phyloP scores from a whole-genome alignment of 2,888 invertebrate species.

The Phlogophora meticulosa region DNA sequence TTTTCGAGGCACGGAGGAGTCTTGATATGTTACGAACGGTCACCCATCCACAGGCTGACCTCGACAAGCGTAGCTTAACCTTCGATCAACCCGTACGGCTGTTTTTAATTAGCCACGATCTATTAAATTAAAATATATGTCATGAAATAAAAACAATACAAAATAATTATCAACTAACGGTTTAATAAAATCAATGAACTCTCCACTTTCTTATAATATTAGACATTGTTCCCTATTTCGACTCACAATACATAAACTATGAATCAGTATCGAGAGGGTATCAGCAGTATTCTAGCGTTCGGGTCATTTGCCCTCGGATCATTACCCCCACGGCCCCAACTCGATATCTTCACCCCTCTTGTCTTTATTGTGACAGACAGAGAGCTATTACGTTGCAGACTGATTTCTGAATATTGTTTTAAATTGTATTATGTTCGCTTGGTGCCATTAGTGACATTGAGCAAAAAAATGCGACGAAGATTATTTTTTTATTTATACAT shows the following conservation, averaged over 20 bases:
- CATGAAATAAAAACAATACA: no score
- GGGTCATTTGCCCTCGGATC: slow-evolving; percentile 68
- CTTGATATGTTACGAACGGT: no score
- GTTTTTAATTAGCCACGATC: no score
- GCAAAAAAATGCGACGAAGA: slow-evolving; percentile 13
- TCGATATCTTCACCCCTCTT: slow-evolving; percentile 65
- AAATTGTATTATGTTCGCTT: slow-evolving; percentile 19
- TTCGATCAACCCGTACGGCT: no score
- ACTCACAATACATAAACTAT: slow-evolving; percentile 23
- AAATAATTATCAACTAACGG: no score
- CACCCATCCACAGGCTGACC: no score
- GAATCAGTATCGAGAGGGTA: slow-evolving; percentile 35
- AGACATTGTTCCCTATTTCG: background rate
- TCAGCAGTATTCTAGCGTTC: slow-evolving; percentile 28
- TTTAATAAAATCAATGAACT: no score
- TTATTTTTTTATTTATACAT: slow-evolving; percentile 6
- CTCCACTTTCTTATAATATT: no score
- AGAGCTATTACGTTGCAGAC: slow-evolving; percentile 26
- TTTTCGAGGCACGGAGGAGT: no score
- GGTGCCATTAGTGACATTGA: slow-evolving; percentile 24
- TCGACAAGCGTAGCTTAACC: no score
- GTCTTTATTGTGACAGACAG: slow-evolving; percentile 58
- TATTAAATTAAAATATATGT: no score
- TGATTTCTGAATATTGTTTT: slow-evolving; percentile 44
- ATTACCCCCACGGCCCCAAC: slow-evolving; percentile 66